Base-by-base conservation (phyloP, 2,113 vertebrate genomes). In the Eulacestoma nigropectus region DNA sequence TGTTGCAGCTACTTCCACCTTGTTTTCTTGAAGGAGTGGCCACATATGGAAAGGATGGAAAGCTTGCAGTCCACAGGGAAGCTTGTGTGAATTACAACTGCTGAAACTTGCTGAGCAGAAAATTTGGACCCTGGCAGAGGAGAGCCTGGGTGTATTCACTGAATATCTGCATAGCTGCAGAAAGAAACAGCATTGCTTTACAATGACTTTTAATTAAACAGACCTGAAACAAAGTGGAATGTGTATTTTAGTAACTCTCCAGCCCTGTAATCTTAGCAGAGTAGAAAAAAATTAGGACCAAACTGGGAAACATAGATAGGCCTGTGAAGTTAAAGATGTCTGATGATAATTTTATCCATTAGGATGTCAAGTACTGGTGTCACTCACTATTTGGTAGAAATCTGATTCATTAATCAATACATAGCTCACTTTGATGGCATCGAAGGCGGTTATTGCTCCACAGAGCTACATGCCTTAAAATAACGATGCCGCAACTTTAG, bases 1-100 rank as follows among this genome's bases (percentile, higher is more conserved):
- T 73, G 10, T 25, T 69, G 68, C 37, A 63, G 32, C 37, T 57
- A 56, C 25, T 5, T 50, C 35, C 16, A 65, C 10, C 49, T 78
- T 70, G 13, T 78, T 91, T 84, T 63, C 73, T 30, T 67, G 52
- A 92, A 78, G 26, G 11, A 78, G 10, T 18, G 15, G 25, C 35
- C 50, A 11, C 2, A 0, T 37, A 59, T 1, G 2, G 72, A 55
- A 65, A 49, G 20, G 20, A 55, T 13, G 16, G n/a, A 70, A 57
- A 57, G 3, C 14, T 39, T 5, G 2, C 12, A n/a, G 23, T 21
- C 65, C 72, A 57, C 19, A 50, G 60, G 17, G 42, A 86, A 84
- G 15, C 7, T 74, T 0, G 0, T 42, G 32, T 62, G 56, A 89
- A 59, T 64, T 41, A 52, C 0, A 1, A 33, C 11, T 70, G 50